These are phyloP conservation scores for Danio aesculapii DNA, from an alignment of 2,797 vertebrate species.

Conservation along the genomic window DNA sequence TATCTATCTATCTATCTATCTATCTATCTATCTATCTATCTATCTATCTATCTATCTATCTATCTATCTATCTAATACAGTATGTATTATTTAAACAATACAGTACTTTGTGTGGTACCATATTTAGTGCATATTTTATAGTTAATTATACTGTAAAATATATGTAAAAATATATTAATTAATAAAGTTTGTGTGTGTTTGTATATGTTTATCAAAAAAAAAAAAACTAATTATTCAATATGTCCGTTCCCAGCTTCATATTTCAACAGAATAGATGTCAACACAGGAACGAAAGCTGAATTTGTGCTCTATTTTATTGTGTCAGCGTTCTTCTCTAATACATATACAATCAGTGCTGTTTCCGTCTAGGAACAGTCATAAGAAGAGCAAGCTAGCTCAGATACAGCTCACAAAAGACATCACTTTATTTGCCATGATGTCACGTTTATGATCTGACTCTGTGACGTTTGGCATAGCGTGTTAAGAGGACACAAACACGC, in stretches of 20 bases:
- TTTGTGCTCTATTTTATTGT: neutral
- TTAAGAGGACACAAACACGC: constrained; percentile 27
- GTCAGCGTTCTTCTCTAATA: neutral
- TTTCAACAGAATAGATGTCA: neutral
- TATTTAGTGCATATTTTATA: too few relatives aligned
- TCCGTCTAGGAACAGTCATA: neutral
- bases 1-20: too few relatives aligned
- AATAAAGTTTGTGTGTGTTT: too few relatives aligned
- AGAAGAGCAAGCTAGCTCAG: neutral
- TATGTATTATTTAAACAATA: too few relatives aligned
- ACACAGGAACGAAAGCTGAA: neutral
- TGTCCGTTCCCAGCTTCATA: neutral
- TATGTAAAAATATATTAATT: too few relatives aligned
- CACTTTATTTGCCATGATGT: neutral
- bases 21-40: too few relatives aligned
- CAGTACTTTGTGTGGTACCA: too few relatives aligned
- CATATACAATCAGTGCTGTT: neutral
- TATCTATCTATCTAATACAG: too few relatives aligned
- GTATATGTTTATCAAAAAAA: too few relatives aligned
- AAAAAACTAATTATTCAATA: neutral
- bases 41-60: too few relatives aligned
- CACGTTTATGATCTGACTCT: neutral
- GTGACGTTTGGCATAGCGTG: neutral
- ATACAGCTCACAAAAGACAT: too few relatives aligned
- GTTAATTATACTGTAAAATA: too few relatives aligned